These are phyloP conservation scores for Epinephelus fuscoguttatus DNA, from an alignment of 2,113 vertebrate species.

Conservation along the genomic window DNA sequence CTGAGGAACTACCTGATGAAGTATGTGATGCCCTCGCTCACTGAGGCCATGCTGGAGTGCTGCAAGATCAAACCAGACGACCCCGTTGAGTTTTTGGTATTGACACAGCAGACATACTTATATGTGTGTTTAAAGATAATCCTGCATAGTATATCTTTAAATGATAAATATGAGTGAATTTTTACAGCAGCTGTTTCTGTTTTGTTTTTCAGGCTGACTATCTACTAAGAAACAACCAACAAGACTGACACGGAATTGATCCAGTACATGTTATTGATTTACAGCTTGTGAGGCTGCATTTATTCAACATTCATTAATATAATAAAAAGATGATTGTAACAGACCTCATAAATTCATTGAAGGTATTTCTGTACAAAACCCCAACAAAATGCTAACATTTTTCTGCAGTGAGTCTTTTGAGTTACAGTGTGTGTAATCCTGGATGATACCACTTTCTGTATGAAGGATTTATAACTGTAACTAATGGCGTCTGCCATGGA, in stretches of 20 bases:
- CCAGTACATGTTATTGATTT: background rate
- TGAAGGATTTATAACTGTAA: too few relatives aligned
- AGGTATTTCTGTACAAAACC: too few relatives aligned
- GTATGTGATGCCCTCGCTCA: conserved; percentile 92
- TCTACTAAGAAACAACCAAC: conserved; percentile 63
- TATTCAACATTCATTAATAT: background rate
- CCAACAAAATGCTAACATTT: too few relatives aligned
- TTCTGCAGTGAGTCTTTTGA: too few relatives aligned
- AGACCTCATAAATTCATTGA: too few relatives aligned
- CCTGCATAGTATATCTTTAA: too few relatives aligned
- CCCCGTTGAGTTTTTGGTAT: conserved; percentile 94
- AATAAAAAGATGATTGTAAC: background rate
- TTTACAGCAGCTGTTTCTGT: background rate
- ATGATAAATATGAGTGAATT: background rate
- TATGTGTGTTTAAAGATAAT: background rate
- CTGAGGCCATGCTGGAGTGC: conserved; percentile 89
- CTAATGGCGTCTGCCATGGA: background rate
- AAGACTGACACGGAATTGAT: conserved; percentile 15
- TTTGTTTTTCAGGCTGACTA: conserved; percentile 75
- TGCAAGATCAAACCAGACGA: conserved; percentile 91
- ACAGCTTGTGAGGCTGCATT: background rate
- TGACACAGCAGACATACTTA: background rate
- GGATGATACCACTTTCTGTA: too few relatives aligned
- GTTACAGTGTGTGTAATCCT: too few relatives aligned
- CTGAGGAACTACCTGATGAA: conserved; percentile 94